A percentile compares a stretch with the other conserved stretches of the same genome.
phyloP scores from a whole-genome alignment of 2,888 invertebrate genomes.

The Drosophila robusta region DNA sequence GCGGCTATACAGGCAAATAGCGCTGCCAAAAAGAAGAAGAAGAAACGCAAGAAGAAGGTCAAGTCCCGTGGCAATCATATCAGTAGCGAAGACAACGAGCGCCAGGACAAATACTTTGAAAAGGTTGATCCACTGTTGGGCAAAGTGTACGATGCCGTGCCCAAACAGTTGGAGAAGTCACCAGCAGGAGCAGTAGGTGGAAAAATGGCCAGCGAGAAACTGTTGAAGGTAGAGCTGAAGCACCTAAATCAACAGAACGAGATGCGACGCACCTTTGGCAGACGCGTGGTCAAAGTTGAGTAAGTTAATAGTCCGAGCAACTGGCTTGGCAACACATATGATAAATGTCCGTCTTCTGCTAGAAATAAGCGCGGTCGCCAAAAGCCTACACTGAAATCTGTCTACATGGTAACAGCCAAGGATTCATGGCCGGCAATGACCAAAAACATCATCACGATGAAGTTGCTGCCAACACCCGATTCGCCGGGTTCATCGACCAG shows the following conservation, averaged over 20 bases:
- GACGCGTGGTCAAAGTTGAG: slow-evolving; percentile 90
- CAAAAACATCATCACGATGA: slow-evolving; percentile 91
- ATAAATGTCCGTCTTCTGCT: slow-evolving; percentile 5
- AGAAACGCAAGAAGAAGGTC: slow-evolving; percentile 87
- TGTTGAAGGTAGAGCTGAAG: slow-evolving; percentile 89
- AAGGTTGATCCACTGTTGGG: slow-evolving; percentile 82
- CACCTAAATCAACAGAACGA: slow-evolving; percentile 93
- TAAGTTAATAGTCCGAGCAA: slow-evolving; percentile 50
- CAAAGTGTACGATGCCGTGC: slow-evolving; percentile 75
- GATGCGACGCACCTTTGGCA: slow-evolving; percentile 92
- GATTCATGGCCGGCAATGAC: slow-evolving; percentile 90
- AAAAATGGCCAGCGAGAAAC: slow-evolving; percentile 88
- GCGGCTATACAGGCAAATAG: slow-evolving; percentile 85
- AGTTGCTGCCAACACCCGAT: slow-evolving; percentile 85
- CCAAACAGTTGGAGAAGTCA: slow-evolving; percentile 59
- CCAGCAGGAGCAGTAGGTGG: slow-evolving; percentile 46
- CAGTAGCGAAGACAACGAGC: slow-evolving; percentile 88
- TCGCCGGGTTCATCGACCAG: slow-evolving; percentile 48
- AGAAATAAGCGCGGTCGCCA: slow-evolving; percentile 87
- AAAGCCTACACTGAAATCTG: slow-evolving; percentile 87
- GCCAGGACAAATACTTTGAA: slow-evolving; percentile 81
- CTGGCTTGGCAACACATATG: neutral
- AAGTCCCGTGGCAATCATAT: slow-evolving; percentile 86
- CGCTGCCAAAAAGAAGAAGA: slow-evolving; percentile 88
- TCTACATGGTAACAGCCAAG: slow-evolving; percentile 89